phyloP scores from a whole-genome alignment of 35 echinoderm and acorn worm genomes.

The Patiria miniata region DNA sequence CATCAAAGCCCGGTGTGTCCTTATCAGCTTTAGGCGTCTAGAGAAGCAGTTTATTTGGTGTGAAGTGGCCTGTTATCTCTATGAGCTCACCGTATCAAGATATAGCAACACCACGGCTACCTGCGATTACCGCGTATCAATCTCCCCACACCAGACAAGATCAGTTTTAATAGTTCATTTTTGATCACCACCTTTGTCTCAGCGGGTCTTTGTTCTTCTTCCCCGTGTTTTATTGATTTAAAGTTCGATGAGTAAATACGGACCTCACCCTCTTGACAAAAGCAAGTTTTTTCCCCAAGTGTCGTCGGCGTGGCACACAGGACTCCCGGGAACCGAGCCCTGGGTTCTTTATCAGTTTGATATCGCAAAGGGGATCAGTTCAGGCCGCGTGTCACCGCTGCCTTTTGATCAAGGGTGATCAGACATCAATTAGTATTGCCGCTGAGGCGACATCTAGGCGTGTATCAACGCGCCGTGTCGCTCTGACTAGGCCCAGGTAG shows the following conservation, averaged over 20 bases:
- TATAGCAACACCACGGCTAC: neutral
- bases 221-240: too few species aligned
- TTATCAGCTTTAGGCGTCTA: slow-evolving; percentile 5
- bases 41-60: slow-evolving; percentile 4
- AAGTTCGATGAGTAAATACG: too few species aligned
- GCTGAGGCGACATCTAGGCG: neutral
- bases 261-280: too few species aligned
- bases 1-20: neutral
- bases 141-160: too few species aligned
- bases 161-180: too few species aligned
- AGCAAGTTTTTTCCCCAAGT: too few species aligned
- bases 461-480: neutral
- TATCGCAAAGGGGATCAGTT: too few species aligned
- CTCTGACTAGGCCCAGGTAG: neutral
- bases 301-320: too few species aligned
- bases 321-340: too few species aligned
- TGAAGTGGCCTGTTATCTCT: slow-evolving; percentile 16
- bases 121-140: neutral
- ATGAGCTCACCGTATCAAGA: neutral
- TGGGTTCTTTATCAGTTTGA: too few species aligned
- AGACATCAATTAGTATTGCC: slow-evolving; percentile 13
- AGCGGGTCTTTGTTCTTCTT: too few species aligned
- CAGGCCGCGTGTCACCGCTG: neutral
- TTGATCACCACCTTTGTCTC: too few species aligned
- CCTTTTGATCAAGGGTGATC: slow-evolving; percentile 12